A percentile compares a stretch with the other conserved stretches of the same genome.
Evolutionary conservation across 1,140 invertebrate genomes (phyloP).

Genomic region (Orius laevigatus): DNA sequence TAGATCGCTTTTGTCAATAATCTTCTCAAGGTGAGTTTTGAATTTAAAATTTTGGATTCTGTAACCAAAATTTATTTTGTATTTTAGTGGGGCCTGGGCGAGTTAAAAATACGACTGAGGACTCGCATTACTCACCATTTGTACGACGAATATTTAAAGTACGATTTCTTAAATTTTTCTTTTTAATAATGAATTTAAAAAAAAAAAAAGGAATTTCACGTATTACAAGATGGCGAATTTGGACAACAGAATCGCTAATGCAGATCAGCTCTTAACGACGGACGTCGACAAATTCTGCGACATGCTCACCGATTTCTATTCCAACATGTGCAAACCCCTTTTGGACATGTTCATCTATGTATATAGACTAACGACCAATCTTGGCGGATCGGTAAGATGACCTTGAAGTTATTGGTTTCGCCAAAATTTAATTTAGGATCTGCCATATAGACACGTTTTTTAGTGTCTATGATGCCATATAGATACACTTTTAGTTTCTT

Average conservation of each 20-base stretch:
- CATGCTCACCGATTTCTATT: slow-evolving; percentile 86
- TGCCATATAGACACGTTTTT: no score
- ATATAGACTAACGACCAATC: slow-evolving; percentile 65
- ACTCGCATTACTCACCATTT: slow-evolving; percentile 75
- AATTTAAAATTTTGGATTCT: background rate
- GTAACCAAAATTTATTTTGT: background rate
- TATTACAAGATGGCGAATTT: slow-evolving; percentile 96
- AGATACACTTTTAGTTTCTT: no score
- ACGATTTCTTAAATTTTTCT: slow-evolving; percentile 28
- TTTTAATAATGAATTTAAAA: background rate
- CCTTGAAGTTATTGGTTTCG: no score
- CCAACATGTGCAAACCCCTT: slow-evolving; percentile 92
- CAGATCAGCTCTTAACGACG: slow-evolving; percentile 88
- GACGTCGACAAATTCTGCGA: slow-evolving; percentile 97
- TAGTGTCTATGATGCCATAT: no score
- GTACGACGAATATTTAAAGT: slow-evolving; percentile 85
- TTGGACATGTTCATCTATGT: slow-evolving; percentile 90
- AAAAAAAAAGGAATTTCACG: slow-evolving; percentile 70
- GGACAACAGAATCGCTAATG: slow-evolving; percentile 86
- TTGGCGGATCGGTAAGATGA: slow-evolving; percentile 63
- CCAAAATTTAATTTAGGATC: no score
- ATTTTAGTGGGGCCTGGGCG: slow-evolving; percentile 67
- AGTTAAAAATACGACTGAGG: slow-evolving; percentile 78
- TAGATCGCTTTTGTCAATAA: slow-evolving; percentile 84
- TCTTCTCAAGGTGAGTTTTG: slow-evolving; percentile 49